Evolutionary conservation across 2,888 invertebrate genomes (phyloP), one percentile per base, ranked within the genome.

Genomic region (Dryobotodes eremita): DNA sequence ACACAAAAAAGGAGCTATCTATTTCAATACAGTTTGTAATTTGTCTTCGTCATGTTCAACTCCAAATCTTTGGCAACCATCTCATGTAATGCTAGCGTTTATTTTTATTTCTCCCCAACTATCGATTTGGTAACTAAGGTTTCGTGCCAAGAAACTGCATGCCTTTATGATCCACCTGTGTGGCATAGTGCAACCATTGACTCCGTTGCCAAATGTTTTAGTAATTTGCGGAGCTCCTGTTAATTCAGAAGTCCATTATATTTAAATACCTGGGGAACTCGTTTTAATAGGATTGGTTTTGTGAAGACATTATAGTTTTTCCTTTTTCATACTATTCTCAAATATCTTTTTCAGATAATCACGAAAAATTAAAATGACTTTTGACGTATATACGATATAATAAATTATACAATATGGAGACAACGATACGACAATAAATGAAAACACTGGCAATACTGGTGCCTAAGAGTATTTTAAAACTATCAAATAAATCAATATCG

Each of bases 21-120:
- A 90, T 94, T 92, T 91, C 91, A 92, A 93, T 93, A 91, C 91
- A 92, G 89, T 89, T 90, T 17, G 89, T 90, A 91, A 91, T 93
- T 92, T 92, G 92, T 92, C 92, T 93, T 93, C 85, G 86, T 90
- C 90, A 88, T 20, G 26, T 53, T 31, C 55, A 71, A 53, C 46
- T 50, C 50, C 57, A 82, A 71, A 55, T 66, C 70, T 83, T 77
- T 57, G 57, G 77, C n/a, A 42, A 20, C 59, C 0, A 74, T 57
- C 70, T 83, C 23, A 57, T 48, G 6, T 71, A 75, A 77, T 20
- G n/a, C 5, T 13, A 2, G 8, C 57, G 15, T 65, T 78, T 65
- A 59, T 53, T 65, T 83, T 82, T 82, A 79, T 61, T 65, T 72
- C 53, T 64, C n/a, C 0, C 23, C 23, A 2, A 26, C 73, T 62